Base-by-base conservation (phyloP, 2,888 invertebrate genomes). In the Callinectes sapidus region DNA sequence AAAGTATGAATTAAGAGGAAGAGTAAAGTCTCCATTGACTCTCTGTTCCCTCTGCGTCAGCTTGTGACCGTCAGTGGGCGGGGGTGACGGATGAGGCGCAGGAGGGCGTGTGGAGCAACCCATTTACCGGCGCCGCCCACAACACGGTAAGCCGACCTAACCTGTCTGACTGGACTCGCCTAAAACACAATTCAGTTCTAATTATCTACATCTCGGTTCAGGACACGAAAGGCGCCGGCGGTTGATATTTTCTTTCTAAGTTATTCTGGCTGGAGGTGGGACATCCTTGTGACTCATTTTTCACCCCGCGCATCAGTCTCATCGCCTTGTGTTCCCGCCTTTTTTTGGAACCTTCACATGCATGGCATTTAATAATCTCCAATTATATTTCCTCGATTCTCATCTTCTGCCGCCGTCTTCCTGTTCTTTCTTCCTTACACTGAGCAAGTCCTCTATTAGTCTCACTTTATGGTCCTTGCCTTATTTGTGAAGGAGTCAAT, bases 51-150 rank as follows among this genome's bases (percentile, higher is more conserved):
- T n/a, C n/a, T 13, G 5, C 48, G 66, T 13, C 92, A 93, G 93
- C 32, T 6, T 93, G 93, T 89, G 89, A 90, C 13, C 87, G 93
- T 0, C 93, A 92, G 35, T 93, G 93, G 93, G 92, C 88, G 1
- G 93, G 92, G 8, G 48, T 89, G n/a, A 89, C 87, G n/a, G 93
- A 93, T 71, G 90, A 28, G 39, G 88, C 35, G 23, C 28, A 66
- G 14, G 93, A 93, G 55, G 92, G 85, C 55, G 55, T 86, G 18
- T 93, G 92, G 92, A 18, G 16, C 5, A 48, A 93, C 66, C 88
- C 92, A 3, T 93, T 93, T 86, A 81, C 92, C 13, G 54, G 28
- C 48, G 42, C 42, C 8, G 23, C 39, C 14, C 14, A 77, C 35
- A 89, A 77, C 28, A 54, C 18, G 32, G 93, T 93, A 85, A 71